phyloP scores from a whole-genome alignment of 2,113 vertebrate species.

The Trachemys scripta region DNA sequence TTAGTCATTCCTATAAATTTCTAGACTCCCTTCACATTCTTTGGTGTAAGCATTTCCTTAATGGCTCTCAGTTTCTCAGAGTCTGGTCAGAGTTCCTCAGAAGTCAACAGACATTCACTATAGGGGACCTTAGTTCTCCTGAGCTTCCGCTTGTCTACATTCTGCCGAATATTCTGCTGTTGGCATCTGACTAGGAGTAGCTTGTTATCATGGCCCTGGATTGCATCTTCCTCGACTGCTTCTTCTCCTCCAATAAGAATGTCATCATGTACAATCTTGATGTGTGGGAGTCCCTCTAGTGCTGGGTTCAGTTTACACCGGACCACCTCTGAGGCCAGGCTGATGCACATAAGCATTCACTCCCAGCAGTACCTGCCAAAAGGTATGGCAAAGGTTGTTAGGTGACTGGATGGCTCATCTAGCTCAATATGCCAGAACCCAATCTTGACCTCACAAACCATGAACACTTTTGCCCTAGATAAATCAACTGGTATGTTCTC shows the following conservation, averaged over 20 bases:
- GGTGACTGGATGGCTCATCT: not conserved
- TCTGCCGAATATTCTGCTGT: not conserved
- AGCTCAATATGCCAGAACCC: not conserved
- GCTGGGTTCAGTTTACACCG: not conserved
- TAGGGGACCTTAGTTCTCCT: not conserved
- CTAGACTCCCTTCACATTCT: not conserved
- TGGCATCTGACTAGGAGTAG: not conserved
- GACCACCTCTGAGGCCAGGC: not conserved
- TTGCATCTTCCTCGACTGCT: not conserved
- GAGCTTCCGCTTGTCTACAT: not conserved
- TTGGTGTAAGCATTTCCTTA: not conserved
- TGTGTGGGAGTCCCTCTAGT: not conserved
- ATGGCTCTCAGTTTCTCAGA: not conserved
- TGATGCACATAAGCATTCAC: not conserved
- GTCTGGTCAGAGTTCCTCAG: not conserved
- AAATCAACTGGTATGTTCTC: accelerated
- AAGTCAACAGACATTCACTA: not conserved
- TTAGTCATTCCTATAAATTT: not conserved
- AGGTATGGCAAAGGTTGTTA: not conserved
- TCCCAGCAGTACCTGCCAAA: not conserved
- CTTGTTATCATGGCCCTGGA: not conserved
- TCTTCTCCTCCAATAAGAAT: not conserved
- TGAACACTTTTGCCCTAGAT: not conserved
- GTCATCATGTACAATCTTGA: not conserved
- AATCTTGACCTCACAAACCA: not conserved